These are phyloP conservation scores for Pollicipes pollicipes DNA, from an alignment of 1,140 invertebrate species.

Conservation along the genomic window DNA sequence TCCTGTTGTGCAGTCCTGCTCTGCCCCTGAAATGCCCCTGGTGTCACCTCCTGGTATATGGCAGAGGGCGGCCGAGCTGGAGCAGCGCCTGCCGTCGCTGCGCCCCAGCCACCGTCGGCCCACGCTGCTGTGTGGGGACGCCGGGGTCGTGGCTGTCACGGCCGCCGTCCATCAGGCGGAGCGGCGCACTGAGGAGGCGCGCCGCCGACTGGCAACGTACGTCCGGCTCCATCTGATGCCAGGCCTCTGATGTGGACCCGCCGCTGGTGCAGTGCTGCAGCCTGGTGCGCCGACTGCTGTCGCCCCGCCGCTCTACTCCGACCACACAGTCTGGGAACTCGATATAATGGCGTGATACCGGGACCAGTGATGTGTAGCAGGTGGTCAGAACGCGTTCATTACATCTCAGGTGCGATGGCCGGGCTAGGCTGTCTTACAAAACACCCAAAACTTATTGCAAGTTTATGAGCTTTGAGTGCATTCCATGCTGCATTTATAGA, in stretches of 20 bases:
- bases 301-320: too few relatives aligned
- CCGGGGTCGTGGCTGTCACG: constrained; percentile 50
- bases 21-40: too few relatives aligned
- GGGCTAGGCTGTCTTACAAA: too few relatives aligned
- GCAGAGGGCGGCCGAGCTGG: too few relatives aligned
- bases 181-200: constrained; percentile 17
- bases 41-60: too few relatives aligned
- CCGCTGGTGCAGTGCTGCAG: constrained; percentile 21
- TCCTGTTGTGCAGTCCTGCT: too few relatives aligned
- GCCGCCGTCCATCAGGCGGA: constrained; percentile 40
- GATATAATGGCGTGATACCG: constrained; percentile 18
- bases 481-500: too few relatives aligned
- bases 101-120: constrained; percentile 23
- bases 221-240: not conserved
- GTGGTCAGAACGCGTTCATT: too few relatives aligned
- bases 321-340: too few relatives aligned
- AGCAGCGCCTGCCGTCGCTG: not conserved
- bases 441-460: too few relatives aligned
- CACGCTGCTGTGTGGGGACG: constrained; percentile 64
- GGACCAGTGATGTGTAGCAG: constrained; percentile 3
- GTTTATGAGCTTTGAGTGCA: too few relatives aligned
- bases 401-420: too few relatives aligned
- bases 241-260: constrained; percentile 24
- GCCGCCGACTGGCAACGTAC: not conserved
- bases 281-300: not conserved